Evolutionary conservation across 2,797 vertebrate species (phyloP).

Genomic region (Danio albolineatus): DNA sequence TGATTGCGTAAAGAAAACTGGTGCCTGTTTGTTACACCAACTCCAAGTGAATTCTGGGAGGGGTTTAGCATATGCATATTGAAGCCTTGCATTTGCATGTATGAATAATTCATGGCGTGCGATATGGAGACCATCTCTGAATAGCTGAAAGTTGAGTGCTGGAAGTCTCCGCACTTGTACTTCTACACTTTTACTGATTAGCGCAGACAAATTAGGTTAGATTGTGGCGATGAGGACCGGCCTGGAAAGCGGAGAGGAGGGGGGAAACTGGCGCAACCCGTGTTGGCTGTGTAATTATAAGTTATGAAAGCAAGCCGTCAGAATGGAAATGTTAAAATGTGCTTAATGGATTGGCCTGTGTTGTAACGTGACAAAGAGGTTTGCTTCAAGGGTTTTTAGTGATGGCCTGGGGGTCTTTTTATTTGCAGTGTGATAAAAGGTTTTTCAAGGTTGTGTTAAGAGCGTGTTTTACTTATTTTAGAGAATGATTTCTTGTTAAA

Average conservation of each 20-base stretch:
- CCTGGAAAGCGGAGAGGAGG: constrained; percentile 8
- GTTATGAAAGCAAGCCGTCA: neutral
- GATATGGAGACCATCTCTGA: constrained; percentile 78
- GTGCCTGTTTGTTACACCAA: neutral
- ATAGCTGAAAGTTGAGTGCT: constrained; percentile 74
- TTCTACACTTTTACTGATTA: constrained; percentile 49
- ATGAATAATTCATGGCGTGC: constrained; percentile 78
- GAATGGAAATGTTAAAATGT: neutral
- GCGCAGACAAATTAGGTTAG: constrained; percentile 45
- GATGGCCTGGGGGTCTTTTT: too few relatives aligned
- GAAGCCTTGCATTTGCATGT: constrained; percentile 64
- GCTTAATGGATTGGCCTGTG: too few relatives aligned
- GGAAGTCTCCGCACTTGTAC: constrained; percentile 50
- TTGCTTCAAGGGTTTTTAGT: too few relatives aligned
- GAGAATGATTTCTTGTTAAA: too few relatives aligned
- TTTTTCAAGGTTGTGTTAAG: too few relatives aligned
- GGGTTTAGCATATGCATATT: constrained; percentile 66
- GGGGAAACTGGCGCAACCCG: neutral
- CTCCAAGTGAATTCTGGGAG: neutral
- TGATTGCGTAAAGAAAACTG: neutral
- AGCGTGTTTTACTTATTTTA: too few relatives aligned
- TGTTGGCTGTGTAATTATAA: neutral
- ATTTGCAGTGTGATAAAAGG: too few relatives aligned
- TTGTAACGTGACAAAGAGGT: too few relatives aligned
- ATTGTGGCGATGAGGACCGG: constrained; percentile 4